Percentiles rank a stretch among this genome's conserved stretches.
Conservation (phyloP, 2,888 invertebrate genomes). For the Rotaria magnacalcarata region DNA sequence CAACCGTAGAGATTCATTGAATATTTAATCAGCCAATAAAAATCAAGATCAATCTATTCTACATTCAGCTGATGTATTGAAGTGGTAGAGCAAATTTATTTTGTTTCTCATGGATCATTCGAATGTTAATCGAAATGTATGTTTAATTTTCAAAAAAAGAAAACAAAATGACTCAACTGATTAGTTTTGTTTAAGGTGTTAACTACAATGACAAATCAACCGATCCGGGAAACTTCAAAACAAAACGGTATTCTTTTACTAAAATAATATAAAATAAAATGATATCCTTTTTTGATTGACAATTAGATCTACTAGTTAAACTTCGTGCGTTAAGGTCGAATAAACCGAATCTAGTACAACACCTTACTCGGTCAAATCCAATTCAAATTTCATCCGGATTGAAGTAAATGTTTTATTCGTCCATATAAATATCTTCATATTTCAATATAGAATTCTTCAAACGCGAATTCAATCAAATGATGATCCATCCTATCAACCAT, state of each 20-base stretch:
- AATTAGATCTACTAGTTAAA: not conserved
- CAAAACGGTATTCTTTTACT: not conserved
- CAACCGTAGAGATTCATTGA: not conserved
- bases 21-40: not conserved
- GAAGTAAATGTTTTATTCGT: not conserved
- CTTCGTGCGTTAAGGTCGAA: not conserved
- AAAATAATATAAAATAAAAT: too few relatives aligned
- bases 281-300: too few relatives aligned
- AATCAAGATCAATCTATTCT: not conserved
- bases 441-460: not conserved
- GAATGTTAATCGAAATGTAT: not conserved
- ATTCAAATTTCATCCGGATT: slow-evolving; percentile 25
- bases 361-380: not conserved
- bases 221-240: not conserved
- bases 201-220: not conserved
- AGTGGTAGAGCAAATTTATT: not conserved
- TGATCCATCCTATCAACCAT: not conserved
- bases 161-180: not conserved
- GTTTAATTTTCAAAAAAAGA: not conserved
- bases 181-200: not conserved
- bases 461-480: not conserved
- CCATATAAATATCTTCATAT: not conserved
- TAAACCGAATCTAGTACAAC: slow-evolving; percentile 23
- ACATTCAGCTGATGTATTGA: not conserved
- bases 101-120: not conserved